These are phyloP conservation scores for Nasonia vitripennis DNA, from an alignment of 1,140 invertebrate species.

Conservation along the genomic window DNA sequence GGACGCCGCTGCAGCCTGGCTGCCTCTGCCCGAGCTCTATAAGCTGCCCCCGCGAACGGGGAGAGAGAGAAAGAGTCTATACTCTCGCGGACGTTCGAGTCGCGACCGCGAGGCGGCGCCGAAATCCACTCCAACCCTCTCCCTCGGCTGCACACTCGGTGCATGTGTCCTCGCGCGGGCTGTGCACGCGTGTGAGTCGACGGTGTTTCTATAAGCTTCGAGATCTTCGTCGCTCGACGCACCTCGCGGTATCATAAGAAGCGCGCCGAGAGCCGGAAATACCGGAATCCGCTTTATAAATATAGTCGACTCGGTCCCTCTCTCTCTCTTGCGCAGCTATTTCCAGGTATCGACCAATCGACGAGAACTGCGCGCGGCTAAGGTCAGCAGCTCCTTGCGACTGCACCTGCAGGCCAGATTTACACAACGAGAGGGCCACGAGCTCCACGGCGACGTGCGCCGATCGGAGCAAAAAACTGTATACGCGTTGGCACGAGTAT, in stretches of 20 bases:
- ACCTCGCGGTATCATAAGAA: no score
- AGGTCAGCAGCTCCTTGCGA: conserved; percentile 66
- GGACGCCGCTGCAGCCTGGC: not conserved
- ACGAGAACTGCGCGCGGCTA: conserved; percentile 57
- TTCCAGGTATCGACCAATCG: conserved; percentile 72
- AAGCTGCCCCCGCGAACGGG: not conserved
- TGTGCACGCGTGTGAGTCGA: no score
- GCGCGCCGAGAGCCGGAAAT: no score
- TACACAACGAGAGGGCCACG: not conserved
- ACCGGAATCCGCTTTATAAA: conserved; percentile 15
- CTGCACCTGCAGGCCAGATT: not conserved
- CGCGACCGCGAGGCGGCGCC: conserved; percentile 33
- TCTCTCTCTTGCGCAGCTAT: conserved; percentile 59
- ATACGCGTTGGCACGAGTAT: not conserved
- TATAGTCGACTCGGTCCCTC: not conserved
- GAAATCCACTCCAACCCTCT: conserved; percentile 19
- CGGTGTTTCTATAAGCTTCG: no score
- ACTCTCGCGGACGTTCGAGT: not conserved
- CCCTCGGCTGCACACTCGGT: not conserved
- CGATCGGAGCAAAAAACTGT: not conserved
- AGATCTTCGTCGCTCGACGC: no score
- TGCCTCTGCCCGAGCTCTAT: not conserved
- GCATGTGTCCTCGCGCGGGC: not conserved
- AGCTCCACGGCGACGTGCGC: not conserved
- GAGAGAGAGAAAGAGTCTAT: not conserved